These are phyloP conservation scores for Dasysyrphus albostriatus DNA, from an alignment of 2,888 invertebrate species.

Conservation along the genomic window DNA sequence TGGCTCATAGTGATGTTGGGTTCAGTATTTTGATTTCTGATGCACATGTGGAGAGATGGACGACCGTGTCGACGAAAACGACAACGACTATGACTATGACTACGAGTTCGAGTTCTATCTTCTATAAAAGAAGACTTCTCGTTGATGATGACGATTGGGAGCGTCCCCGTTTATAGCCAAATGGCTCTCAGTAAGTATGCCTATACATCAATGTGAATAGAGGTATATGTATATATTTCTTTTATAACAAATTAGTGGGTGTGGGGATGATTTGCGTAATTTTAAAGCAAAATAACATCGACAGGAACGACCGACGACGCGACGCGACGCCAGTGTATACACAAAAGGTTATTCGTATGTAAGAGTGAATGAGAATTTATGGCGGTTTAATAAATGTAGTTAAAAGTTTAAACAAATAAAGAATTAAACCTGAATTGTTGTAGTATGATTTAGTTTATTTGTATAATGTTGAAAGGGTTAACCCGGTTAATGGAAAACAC, in stretches of 20 bases:
- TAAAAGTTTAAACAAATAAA: conserved; percentile 32
- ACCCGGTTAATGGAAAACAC: not conserved
- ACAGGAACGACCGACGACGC: conserved; percentile 4
- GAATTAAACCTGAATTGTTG: not conserved
- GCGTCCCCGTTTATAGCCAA: conserved; percentile 48
- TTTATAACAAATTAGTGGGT: conserved; percentile 67
- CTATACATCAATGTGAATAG: conserved; percentile 9
- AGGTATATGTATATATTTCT: not conserved
- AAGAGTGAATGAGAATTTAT: conserved; percentile 70
- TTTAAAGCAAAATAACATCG: conserved; percentile 61
- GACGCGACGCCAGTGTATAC: conserved; percentile 14
- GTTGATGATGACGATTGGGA: conserved; percentile 65
- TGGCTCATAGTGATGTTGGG: conserved; percentile 22
- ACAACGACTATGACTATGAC: not conserved
- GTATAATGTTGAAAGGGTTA: not conserved
- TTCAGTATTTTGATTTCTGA: conserved; percentile 42
- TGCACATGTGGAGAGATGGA: conserved; percentile 41
- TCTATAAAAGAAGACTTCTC: conserved; percentile 28
- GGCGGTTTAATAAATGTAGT: conserved; percentile 44
- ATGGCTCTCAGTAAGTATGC: not conserved
- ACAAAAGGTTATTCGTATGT: conserved; percentile 35
- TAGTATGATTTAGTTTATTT: not conserved
- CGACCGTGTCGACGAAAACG: conserved; percentile 14
- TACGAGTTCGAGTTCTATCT: conserved; percentile 9
- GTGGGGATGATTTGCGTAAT: conserved; percentile 73